Base-by-base conservation (phyloP, 2,888 invertebrate species). In the Scelioninae gen. 1 region DNA sequence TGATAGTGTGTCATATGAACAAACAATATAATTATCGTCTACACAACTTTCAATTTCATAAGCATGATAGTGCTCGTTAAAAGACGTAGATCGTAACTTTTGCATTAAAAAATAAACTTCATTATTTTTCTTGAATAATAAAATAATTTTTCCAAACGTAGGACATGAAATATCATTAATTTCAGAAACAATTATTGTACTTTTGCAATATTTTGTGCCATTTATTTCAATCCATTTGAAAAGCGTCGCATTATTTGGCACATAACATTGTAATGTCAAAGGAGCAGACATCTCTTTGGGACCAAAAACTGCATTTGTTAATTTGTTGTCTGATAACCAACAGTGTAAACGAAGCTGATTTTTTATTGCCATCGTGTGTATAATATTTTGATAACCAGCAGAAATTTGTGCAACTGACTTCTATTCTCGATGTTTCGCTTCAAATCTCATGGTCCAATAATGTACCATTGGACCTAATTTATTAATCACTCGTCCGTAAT, bases 391-490 rank as follows among this genome's bases (percentile, higher is more conserved):
- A 34, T 16, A 63, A 8, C 69, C 69, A 7, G 76, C 43, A 16
- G 60, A 49, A 43, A 51, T 43, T 32, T 13, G 23, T 38, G 60
- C 34, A 8, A 13, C 11, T 29, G 40, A 40, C 13, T 55, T 83
- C 10, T 71, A 60, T 29, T 71, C 66, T 29, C 51, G 38, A 38
- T 83, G 83, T 29, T 76, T 80, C 0, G 74, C 80, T 74, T 84
- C 77, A 15, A 51, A 84, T 16, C 74, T 11, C 65, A 81, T 74
- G 0, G 65, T n/a, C 32, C 68, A 76, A 11, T 38, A 32, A 29
- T 63, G 47, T 34, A 47, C 23, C 16, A 74, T 38, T 5, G 80
- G 80, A 0, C 80, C 69, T 31, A 77, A 76, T 34, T 45, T 10
- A 63, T 49, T 15, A 5, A 77, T 74, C 0, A 77, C n/a, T 9